Conservation (phyloP, 1,140 invertebrate species). For the Pseudomyrmex cubaensis region DNA sequence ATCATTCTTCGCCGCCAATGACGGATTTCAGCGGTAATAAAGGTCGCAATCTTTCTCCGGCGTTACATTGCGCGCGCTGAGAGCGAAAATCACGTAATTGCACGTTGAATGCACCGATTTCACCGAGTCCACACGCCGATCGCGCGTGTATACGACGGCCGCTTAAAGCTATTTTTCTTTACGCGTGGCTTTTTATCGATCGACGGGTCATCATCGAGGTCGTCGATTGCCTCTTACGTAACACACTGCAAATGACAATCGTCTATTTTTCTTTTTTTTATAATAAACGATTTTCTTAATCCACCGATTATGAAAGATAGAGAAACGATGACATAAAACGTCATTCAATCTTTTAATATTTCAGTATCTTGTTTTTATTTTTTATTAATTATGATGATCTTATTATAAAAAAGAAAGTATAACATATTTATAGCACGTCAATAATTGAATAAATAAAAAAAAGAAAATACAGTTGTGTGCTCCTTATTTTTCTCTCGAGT, state of each 20-base stretch:
- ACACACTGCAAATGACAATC: background rate
- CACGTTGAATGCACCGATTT: conserved; percentile 35
- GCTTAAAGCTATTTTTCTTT: conserved; percentile 19
- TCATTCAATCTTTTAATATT: conserved; percentile 2
- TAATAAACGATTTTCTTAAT: background rate
- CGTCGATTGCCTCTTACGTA: background rate
- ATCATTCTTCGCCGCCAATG: background rate
- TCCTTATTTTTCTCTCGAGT: too few relatives aligned
- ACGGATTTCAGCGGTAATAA: conserved; percentile 25
- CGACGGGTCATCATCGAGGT: conserved; percentile 6
- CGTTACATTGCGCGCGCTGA: background rate
- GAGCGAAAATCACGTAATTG: background rate
- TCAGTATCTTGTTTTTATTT: background rate
- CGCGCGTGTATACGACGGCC: background rate
- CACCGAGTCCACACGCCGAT: conserved; percentile 8
- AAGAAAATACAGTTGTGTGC: background rate
- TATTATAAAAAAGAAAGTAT: background rate
- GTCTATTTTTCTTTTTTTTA: background rate
- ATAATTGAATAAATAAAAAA: background rate
- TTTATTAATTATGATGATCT: background rate
- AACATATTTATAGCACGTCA: too few relatives aligned
- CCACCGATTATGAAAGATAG: background rate
- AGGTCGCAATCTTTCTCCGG: background rate
- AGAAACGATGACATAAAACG: background rate
- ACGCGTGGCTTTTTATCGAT: background rate